phyloP scores from a whole-genome alignment of 2,113 vertebrate genomes.

The Camelus bactrianus region DNA sequence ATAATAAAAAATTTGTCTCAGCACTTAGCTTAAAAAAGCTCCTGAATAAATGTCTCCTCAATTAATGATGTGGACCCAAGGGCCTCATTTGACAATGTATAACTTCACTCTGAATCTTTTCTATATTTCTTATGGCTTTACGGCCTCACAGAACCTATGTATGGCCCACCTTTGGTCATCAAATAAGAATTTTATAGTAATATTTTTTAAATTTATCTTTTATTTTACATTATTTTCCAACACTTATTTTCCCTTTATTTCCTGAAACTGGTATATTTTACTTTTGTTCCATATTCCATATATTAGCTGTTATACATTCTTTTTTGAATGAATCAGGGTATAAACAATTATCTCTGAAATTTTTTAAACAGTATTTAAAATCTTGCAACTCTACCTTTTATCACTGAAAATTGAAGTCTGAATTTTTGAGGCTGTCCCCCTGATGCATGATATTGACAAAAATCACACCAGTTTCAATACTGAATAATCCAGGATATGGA shows the following conservation, averaged over 20 bases:
- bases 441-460: not conserved
- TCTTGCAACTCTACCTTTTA: not conserved
- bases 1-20: not conserved
- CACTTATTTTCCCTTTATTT: not conserved
- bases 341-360: not conserved
- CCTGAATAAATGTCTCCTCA: not conserved
- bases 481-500: not conserved
- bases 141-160: not conserved
- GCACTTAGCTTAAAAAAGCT: not conserved
- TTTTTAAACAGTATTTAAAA: not conserved
- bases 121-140: not conserved
- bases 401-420: not conserved
- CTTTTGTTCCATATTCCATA: not conserved
- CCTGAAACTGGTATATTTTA: not conserved
- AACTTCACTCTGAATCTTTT: not conserved
- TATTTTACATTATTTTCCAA: not conserved
- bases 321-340: not conserved
- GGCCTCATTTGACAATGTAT: not conserved
- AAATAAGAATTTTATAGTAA: not conserved
- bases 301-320: not conserved
- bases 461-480: not conserved
- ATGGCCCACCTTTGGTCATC: not conserved
- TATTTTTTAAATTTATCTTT: not conserved
- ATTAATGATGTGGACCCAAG: not conserved
- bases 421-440: not conserved